Evolutionary conservation across 1,140 invertebrate species (phyloP), one percentile per base, ranked within the genome.

Genomic region (Grapholita molesta): DNA sequence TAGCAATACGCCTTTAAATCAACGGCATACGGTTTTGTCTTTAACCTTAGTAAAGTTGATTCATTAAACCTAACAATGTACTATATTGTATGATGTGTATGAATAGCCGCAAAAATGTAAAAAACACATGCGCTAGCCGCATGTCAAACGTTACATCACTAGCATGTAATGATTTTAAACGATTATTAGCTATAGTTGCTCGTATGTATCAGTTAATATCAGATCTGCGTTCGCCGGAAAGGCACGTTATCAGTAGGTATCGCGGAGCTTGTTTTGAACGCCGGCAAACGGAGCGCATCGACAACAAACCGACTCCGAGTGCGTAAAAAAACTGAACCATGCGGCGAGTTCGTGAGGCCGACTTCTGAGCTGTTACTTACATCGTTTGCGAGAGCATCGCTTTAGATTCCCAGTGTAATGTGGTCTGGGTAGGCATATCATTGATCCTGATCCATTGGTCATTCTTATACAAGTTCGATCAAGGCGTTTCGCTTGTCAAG

Each of bases 281-380:
- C 66, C 66, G 66, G 66, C 66, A 42, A 48, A 48, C 66, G n/a
- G 25, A 67, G 8, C 48, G 7, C 66, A 55, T 52, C 48, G 30
- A 67, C 66, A 67, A 67, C 53, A 24, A 57, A 57, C 53, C 24
- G 28, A 57, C 18, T 53, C 9, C 24, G 24, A 57, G 38, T 15
- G 38, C 15, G 15, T 25, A 57, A 57, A 53, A 53, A 30, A 64
- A 18, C 25, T 32, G 7, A 38, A 67, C 64, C 82, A 85, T 75
- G 82, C 74, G 48, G 69, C 65, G 32, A 72, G 67, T 77, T 81
- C 82, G 80, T 84, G 82, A 42, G 61, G 5, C 67, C 52, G 30
- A 52, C 67, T 75, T 67, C 71, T 74, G 61, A 70, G 32, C 64
- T 76, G 64, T 79, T 77, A 76, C 74, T 83, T 81, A 3, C 33